phyloP scores from a whole-genome alignment of 2,888 invertebrate species.

The Esperia sulphurella region DNA sequence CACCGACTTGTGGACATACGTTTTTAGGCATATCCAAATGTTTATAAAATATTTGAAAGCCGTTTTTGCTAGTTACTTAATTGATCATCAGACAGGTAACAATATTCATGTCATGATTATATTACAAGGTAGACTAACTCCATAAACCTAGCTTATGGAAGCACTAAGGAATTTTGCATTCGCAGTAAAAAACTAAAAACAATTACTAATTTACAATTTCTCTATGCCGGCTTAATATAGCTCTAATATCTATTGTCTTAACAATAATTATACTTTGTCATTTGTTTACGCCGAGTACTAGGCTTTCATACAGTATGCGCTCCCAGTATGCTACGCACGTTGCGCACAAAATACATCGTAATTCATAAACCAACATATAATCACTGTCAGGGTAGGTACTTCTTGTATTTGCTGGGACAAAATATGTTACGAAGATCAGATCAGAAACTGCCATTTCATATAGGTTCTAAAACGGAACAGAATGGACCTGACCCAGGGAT shows the following conservation, averaged over 20 bases:
- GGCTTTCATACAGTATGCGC: not conserved
- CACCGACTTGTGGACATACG: no score
- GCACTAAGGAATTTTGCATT: conserved; percentile 56
- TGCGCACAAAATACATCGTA: no score
- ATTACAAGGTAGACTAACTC: conserved; percentile 17
- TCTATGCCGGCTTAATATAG: conserved; percentile 11
- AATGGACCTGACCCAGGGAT: no score
- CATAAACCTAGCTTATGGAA: conserved; percentile 48
- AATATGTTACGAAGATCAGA: no score
- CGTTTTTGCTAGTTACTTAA: not conserved
- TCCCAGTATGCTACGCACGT: no score
- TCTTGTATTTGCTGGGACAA: no score
- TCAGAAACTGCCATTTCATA: no score
- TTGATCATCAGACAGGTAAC: not conserved
- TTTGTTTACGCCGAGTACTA: not conserved
- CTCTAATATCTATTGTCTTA: conserved; percentile 22
- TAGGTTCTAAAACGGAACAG: no score
- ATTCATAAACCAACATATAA: no score
- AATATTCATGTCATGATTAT: not conserved
- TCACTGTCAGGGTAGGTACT: no score
- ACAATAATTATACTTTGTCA: not conserved
- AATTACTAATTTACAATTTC: conserved; percentile 17
- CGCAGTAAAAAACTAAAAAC: conserved; percentile 42
- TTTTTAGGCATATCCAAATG: no score
- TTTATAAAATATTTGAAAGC: no score